A percentile compares a stretch with the other conserved stretches of the same genome.
Conservation (phyloP, 2,888 invertebrate species). For the Dynastes tityus region DNA sequence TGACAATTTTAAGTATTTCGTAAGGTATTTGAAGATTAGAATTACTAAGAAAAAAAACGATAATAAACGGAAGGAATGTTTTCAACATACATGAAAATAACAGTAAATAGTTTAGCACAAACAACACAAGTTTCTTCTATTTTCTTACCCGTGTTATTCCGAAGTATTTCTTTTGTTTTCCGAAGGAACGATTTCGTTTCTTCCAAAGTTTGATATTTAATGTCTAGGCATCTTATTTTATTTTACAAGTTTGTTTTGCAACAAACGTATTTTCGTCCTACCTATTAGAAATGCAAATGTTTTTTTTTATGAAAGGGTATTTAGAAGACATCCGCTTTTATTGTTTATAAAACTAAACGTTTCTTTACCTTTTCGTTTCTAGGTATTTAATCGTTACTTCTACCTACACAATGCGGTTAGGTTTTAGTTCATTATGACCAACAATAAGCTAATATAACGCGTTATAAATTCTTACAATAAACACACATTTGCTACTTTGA, state of each 20-base stretch:
- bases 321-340: constrained; percentile 1
- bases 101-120: too few relatives aligned
- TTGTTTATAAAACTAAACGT: neutral
- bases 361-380: neutral
- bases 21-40: too few relatives aligned
- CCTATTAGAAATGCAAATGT: constrained; percentile 3
- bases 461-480: neutral
- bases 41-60: too few relatives aligned
- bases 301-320: neutral
- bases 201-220: neutral
- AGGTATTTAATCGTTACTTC: neutral
- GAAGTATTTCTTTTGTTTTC: too few relatives aligned
- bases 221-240: neutral
- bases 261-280: neutral
- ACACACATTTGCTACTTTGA: too few relatives aligned
- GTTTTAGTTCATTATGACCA: neutral
- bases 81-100: too few relatives aligned
- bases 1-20: too few relatives aligned
- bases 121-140: too few relatives aligned
- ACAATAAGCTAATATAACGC: neutral
- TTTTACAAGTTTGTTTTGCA: neutral
- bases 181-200: too few relatives aligned
- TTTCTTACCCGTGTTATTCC: too few relatives aligned
- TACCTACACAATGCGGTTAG: neutral
- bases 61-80: too few relatives aligned